Conservation (phyloP, 2,113 vertebrate genomes). For the Paradisaea rubra region DNA sequence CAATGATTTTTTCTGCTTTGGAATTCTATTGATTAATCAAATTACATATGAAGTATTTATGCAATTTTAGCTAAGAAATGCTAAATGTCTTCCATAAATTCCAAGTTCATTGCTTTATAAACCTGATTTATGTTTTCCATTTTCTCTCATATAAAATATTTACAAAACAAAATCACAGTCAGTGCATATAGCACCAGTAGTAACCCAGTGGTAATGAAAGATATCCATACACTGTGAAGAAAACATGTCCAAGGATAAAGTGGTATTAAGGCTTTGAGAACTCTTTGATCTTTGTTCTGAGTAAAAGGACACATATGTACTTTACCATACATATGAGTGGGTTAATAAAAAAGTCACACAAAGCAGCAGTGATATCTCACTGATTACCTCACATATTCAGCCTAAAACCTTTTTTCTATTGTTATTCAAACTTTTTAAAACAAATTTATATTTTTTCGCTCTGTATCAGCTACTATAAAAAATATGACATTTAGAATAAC, state of each 20-base stretch:
- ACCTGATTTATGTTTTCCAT: neutral
- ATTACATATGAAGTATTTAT: neutral
- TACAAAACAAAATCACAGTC: neutral
- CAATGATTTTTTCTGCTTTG: constrained; percentile 1
- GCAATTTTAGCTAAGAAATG: neutral
- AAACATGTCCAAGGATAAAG: neutral
- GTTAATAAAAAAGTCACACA: neutral
- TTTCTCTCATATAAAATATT: neutral
- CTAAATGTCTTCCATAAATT: neutral
- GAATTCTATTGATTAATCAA: neutral
- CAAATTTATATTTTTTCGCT: neutral
- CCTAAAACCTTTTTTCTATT: neutral
- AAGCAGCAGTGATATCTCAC: neutral
- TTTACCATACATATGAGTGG: neutral
- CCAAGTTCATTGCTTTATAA: neutral
- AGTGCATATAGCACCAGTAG: neutral
- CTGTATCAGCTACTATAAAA: neutral
- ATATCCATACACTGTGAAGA: neutral
- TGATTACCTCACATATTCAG: neutral
- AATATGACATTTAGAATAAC: neutral
- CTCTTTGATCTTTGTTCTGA: neutral
- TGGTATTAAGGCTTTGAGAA: neutral
- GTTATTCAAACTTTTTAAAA: neutral
- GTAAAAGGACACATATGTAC: neutral
- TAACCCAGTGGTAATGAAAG: neutral